These are phyloP conservation scores for Podargus strigoides DNA, from an alignment of 2,797 vertebrate genomes.

Conservation along the genomic window DNA sequence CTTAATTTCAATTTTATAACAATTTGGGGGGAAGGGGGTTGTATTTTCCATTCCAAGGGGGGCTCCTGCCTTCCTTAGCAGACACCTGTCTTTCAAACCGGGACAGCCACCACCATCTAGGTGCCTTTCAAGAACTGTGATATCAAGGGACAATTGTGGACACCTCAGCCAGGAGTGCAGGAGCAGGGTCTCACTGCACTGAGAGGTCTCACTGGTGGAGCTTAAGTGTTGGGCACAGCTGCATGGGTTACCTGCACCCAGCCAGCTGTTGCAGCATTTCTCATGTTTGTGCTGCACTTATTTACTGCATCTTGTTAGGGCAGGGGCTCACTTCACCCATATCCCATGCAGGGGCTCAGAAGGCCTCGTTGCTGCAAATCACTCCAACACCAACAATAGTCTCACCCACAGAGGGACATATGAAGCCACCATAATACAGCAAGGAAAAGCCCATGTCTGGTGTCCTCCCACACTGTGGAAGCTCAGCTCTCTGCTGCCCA, in stretches of 20 bases:
- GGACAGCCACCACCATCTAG: too few species aligned
- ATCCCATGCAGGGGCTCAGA: not conserved
- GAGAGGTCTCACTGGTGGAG: not conserved
- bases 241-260: not conserved
- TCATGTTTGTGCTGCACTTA: not conserved
- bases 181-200: not conserved
- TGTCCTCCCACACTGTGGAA: not conserved
- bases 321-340: not conserved
- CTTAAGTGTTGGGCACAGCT: not conserved
- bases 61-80: too few species aligned
- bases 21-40: too few species aligned
- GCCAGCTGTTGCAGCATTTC: not conserved
- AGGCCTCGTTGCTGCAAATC: not conserved
- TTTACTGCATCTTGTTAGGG: not conserved
- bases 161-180: not conserved
- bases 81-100: too few species aligned
- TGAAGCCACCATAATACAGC: not conserved
- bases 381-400: not conserved
- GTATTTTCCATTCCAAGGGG: too few species aligned
- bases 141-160: fast-evolving
- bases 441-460: not conserved
- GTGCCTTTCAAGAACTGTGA: not conserved
- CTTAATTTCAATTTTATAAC: too few species aligned
- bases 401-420: not conserved
- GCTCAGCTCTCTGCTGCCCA: not conserved